Evolutionary conservation across 2,113 vertebrate genomes (phyloP).

Genomic region (Triplophysa dalaica): DNA sequence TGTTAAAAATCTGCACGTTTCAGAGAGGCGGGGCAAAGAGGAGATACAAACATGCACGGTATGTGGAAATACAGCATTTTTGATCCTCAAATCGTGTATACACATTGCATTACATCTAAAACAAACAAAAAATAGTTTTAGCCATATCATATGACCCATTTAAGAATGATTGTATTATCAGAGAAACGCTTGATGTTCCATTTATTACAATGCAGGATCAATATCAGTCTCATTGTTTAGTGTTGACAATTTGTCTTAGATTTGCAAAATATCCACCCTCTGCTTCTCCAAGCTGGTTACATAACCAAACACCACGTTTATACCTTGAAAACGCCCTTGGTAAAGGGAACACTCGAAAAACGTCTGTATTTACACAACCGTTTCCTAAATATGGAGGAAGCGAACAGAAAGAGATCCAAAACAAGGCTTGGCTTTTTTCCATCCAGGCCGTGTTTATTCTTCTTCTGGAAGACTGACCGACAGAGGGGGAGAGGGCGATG

Average conservation of each 20-base stretch:
- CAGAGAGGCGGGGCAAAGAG: no score
- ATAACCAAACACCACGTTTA: slow-evolving; percentile 33
- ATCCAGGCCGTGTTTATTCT: slow-evolving; percentile 45
- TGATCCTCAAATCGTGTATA: no score
- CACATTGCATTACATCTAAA: no score
- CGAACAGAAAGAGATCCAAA: slow-evolving; percentile 49
- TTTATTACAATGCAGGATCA: background rate
- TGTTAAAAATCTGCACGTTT: no score
- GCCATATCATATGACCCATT: no score
- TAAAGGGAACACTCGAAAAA: slow-evolving; percentile 29
- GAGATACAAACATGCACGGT: no score
- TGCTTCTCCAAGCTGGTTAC: background rate
- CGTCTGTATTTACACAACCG: slow-evolving; percentile 54
- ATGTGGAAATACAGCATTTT: no score
- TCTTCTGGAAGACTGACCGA: background rate
- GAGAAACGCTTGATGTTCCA: background rate
- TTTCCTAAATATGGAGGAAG: slow-evolving; percentile 62
- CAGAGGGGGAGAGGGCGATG: slow-evolving; percentile 1
- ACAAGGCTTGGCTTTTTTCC: slow-evolving; percentile 37
- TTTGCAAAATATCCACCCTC: slow-evolving; percentile 12
- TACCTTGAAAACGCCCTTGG: slow-evolving; percentile 27
- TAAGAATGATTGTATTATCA: background rate
- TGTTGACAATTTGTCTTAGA: background rate
- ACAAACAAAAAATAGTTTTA: no score
- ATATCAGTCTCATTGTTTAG: slow-evolving; percentile 1